phyloP scores from a whole-genome alignment of 2,113 vertebrate genomes.

The Odontesthes bonariensis region DNA sequence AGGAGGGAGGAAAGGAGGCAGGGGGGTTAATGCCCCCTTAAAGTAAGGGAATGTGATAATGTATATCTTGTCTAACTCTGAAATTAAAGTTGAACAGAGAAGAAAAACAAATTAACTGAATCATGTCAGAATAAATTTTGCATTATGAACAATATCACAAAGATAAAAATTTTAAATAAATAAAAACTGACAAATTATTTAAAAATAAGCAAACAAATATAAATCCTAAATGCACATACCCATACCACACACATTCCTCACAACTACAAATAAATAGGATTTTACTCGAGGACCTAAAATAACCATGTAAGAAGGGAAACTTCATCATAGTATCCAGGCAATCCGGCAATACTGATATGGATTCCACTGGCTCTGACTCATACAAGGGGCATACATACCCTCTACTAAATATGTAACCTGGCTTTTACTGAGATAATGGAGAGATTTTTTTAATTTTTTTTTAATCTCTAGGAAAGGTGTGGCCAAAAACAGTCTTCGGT shows the following conservation, averaged over 20 bases:
- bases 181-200: background rate
- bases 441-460: constrained; percentile 38
- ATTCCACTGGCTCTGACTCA: constrained; percentile 73
- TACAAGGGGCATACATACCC: constrained; percentile 56
- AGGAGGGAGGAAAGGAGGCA: background rate
- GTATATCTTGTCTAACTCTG: constrained; percentile 1
- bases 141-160: background rate
- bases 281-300: constrained; percentile 79
- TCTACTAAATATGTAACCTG: constrained; percentile 1
- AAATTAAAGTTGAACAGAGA: background rate
- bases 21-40: background rate
- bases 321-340: constrained; percentile 80
- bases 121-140: background rate
- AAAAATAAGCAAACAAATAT: constrained; percentile 10
- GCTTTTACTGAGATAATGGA: constrained; percentile 53
- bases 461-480: constrained; percentile 43
- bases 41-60: constrained; percentile 1
- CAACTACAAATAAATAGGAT: constrained; percentile 32
- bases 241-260: constrained; percentile 36
- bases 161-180: background rate
- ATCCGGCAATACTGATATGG: constrained; percentile 75
- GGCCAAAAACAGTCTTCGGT: constrained; percentile 52
- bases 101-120: background rate
- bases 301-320: constrained; percentile 65
- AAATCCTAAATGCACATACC: background rate